A percentile compares a stretch with the other conserved stretches of the same genome.
These are phyloP conservation scores for Xenopus petersii DNA, from an alignment of 2,797 vertebrate species.

Conservation along the genomic window DNA sequence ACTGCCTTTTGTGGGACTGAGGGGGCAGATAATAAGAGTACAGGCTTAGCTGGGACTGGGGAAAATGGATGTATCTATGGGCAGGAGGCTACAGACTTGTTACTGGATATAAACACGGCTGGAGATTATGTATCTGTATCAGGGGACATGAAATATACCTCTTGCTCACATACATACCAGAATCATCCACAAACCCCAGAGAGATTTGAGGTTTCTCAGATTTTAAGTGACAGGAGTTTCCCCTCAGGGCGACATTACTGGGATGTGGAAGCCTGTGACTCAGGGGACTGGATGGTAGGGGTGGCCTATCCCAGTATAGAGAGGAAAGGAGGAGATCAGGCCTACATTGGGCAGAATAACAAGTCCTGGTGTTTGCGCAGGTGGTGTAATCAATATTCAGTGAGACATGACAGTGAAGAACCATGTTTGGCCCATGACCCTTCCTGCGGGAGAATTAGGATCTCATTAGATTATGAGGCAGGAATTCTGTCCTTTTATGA, in stretches of 20 bases:
- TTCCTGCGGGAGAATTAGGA: neutral
- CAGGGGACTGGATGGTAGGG: neutral
- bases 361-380: neutral
- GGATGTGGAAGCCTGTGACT: neutral
- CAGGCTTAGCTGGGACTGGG: no score
- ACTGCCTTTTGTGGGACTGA: no score
- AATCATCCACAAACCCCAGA: neutral
- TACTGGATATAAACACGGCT: neutral
- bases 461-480: slow-evolving; percentile 1
- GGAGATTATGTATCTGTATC: neutral
- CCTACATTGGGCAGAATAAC: neutral
- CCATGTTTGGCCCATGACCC: neutral
- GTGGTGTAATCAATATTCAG: neutral
- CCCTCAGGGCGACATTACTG: neutral
- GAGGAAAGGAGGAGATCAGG: no score
- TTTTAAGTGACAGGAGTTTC: neutral
- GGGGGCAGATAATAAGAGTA: no score
- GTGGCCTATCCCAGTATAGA: neutral
- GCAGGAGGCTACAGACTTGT: neutral
- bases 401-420: neutral
- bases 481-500: slow-evolving; percentile 3
- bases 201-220: neutral
- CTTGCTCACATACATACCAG: neutral
- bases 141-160: neutral
- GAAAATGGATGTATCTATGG: neutral